These are phyloP conservation scores for Enteromius radiatus DNA, from an alignment of 2,797 vertebrate species.

Conservation along the genomic window DNA sequence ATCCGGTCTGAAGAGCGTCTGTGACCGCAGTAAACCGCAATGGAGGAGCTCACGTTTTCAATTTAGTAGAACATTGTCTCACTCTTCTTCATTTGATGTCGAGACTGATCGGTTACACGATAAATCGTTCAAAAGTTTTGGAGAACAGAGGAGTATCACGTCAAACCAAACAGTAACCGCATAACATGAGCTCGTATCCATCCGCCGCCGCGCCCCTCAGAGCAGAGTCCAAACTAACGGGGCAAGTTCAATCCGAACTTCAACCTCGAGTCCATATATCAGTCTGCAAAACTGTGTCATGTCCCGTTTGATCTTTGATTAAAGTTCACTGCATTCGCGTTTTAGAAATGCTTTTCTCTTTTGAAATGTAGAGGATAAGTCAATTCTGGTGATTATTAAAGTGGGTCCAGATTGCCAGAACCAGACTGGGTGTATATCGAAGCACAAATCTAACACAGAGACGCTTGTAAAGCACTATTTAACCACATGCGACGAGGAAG, in stretches of 20 bases:
- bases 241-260: conserved; percentile 25
- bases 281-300: neutral
- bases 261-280: neutral
- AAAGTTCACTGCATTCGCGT: neutral
- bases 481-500: conserved; percentile 72
- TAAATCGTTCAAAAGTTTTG: conserved; percentile 58
- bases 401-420: conserved; percentile 14
- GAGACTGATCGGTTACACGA: conserved; percentile 51
- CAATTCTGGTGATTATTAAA: neutral
- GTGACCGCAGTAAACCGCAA: conserved; percentile 59
- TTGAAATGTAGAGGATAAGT: neutral
- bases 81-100: conserved; percentile 53
- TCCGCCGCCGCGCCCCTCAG: conserved; percentile 57
- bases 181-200: conserved; percentile 56
- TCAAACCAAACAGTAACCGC: conserved; percentile 62
- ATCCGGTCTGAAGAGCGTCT: conserved; percentile 50
- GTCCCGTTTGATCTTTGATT: neutral
- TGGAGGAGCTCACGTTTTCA: conserved; percentile 36
- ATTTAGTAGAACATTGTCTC: conserved; percentile 62
- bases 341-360: neutral
- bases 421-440: neutral
- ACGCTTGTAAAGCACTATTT: conserved; percentile 72
- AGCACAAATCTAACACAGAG: conserved; percentile 10
- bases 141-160: conserved; percentile 52
- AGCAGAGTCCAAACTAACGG: conserved; percentile 12